phyloP scores from a whole-genome alignment of 2,797 vertebrate species.

The Sebastes minor region DNA sequence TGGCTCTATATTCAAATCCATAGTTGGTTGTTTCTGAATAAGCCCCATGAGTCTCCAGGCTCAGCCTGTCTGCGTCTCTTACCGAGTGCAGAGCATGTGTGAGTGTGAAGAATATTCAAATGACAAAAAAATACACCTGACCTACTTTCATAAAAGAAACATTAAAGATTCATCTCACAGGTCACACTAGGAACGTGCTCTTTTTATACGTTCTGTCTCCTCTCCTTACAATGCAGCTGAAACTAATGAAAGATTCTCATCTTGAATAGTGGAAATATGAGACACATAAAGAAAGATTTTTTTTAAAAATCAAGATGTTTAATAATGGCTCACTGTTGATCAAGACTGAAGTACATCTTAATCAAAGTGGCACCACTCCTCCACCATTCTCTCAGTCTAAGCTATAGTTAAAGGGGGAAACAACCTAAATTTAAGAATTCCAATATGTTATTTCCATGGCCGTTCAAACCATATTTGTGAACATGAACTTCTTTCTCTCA shows the following conservation, averaged over 20 bases:
- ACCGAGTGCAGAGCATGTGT: not conserved
- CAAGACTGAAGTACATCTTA: not conserved
- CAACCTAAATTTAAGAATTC: too few relatives aligned
- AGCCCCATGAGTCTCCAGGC: slow-evolving; percentile 6
- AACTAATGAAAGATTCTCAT: not conserved
- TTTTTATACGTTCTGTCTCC: not conserved
- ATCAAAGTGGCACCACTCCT: not conserved
- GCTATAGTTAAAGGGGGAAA: not conserved
- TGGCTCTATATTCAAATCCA: slow-evolving; percentile 34
- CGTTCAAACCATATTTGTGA: too few relatives aligned
- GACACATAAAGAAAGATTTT: not conserved
- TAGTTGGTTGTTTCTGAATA: slow-evolving; percentile 30
- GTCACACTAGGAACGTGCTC: slow-evolving; percentile 28
- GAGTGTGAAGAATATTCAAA: slow-evolving; percentile 42
- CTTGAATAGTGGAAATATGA: not conserved
- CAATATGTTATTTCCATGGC: too few relatives aligned
- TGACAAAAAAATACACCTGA: slow-evolving; percentile 56
- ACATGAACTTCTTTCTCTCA: too few relatives aligned
- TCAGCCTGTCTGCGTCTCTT: slow-evolving; percentile 20
- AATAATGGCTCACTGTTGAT: not conserved
- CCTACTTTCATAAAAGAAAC: slow-evolving; percentile 70
- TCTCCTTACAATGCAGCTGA: not conserved
- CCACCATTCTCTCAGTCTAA: not conserved
- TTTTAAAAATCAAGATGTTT: not conserved
- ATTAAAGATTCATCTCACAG: slow-evolving; percentile 38